Conservation (phyloP, 2,113 vertebrate genomes). For the Erpornis zantholeuca region DNA sequence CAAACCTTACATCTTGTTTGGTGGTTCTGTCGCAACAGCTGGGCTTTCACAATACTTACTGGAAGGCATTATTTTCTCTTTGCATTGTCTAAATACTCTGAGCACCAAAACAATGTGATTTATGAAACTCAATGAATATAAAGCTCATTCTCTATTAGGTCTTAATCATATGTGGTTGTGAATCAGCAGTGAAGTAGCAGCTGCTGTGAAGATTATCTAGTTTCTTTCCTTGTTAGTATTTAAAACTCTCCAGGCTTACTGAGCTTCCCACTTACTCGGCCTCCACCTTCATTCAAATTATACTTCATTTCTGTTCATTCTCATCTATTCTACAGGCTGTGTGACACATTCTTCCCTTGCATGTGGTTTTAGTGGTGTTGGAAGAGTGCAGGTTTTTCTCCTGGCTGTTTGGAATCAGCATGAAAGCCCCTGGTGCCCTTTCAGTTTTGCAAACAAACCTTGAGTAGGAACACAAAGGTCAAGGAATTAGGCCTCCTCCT, state of each 20-base stretch:
- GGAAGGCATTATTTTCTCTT: slow-evolving; percentile 39
- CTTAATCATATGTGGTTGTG: slow-evolving; percentile 2
- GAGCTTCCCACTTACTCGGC: slow-evolving; percentile 10
- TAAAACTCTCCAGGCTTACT: neutral
- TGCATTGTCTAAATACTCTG: slow-evolving; percentile 19
- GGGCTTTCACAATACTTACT: slow-evolving; percentile 26
- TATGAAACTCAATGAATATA: neutral
- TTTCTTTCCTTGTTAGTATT: slow-evolving; percentile 35
- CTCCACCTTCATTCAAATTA: neutral
- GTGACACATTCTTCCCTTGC: neutral
- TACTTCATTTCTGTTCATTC: neutral
- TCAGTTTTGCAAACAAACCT: neutral
- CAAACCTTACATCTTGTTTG: neutral
- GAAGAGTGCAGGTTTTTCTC: neutral
- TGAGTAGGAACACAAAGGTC: neutral
- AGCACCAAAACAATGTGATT: slow-evolving; percentile 21
- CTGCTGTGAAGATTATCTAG: neutral
- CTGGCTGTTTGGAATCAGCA: neutral
- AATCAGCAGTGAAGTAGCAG: slow-evolving; percentile 8
- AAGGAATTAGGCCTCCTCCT: neutral
- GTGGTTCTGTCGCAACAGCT: neutral
- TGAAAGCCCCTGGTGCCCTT: neutral
- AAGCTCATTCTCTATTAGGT: neutral
- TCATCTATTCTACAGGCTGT: neutral
- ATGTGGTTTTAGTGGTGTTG: neutral